Conservation (phyloP, 1,140 invertebrate genomes). For the Oryzaephilus surinamensis region DNA sequence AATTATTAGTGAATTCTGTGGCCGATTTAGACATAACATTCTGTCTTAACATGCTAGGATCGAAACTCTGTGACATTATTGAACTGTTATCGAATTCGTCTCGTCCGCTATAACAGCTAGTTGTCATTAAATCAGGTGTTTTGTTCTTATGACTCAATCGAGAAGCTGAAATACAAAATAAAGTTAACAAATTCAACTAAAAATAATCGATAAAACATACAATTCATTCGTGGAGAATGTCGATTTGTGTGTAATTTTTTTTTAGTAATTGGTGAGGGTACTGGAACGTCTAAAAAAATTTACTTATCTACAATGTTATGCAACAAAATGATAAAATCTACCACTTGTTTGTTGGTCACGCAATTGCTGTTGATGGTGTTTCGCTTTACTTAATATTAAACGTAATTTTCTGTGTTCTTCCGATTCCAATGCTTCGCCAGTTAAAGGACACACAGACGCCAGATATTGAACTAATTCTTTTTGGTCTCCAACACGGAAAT, state of each 20-base stretch:
- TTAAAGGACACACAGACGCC: slow-evolving; percentile 61
- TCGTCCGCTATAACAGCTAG: slow-evolving; percentile 49
- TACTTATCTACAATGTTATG: slow-evolving; percentile 24
- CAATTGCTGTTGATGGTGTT: slow-evolving; percentile 76
- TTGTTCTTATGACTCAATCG: slow-evolving; percentile 40
- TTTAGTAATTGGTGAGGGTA: slow-evolving; percentile 25
- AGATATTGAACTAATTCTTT: slow-evolving; percentile 71
- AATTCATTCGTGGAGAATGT: slow-evolving; percentile 50
- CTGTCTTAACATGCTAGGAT: slow-evolving; percentile 34
- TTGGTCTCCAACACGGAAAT: slow-evolving; percentile 79
- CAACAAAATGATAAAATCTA: slow-evolving; percentile 5
- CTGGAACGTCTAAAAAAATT: slow-evolving; percentile 23
- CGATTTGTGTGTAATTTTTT: slow-evolving; percentile 28
- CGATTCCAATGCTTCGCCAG: slow-evolving; percentile 62
- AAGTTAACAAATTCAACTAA: slow-evolving; percentile 3
- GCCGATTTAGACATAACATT: slow-evolving; percentile 16
- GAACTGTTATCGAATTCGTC: slow-evolving; percentile 30
- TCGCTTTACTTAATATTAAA: slow-evolving; percentile 77
- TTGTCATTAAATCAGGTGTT: slow-evolving; percentile 59
- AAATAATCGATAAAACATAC: slow-evolving; percentile 36
- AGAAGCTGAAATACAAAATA: slow-evolving; percentile 32
- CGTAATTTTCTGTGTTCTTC: slow-evolving; percentile 78
- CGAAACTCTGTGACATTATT: slow-evolving; percentile 55
- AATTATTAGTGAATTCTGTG: slow-evolving; percentile 10
- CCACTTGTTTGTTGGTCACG: slow-evolving; percentile 44